Conservation (phyloP, 2,888 invertebrate genomes). For the Diachrysia chrysitis region DNA sequence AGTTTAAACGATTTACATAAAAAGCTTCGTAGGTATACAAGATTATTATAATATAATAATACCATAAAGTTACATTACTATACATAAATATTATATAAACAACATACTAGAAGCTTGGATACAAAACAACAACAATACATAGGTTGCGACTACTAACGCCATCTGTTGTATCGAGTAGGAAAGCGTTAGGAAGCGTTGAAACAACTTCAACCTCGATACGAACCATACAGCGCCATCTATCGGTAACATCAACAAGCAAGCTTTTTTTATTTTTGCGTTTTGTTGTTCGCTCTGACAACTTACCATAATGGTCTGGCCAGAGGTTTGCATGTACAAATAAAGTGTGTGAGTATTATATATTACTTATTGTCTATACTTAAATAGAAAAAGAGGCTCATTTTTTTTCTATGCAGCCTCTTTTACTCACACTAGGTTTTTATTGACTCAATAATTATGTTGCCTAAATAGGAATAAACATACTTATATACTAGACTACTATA, state of each 20-base stretch:
- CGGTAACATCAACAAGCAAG: slow-evolving; percentile 74
- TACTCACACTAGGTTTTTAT: slow-evolving; percentile 37
- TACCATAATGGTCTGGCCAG: slow-evolving; percentile 86
- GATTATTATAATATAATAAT: background rate
- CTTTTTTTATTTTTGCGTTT: slow-evolving; percentile 64
- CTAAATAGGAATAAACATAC: background rate
- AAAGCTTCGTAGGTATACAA: slow-evolving; percentile 27
- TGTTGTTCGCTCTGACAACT: slow-evolving; percentile 77
- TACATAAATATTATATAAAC: slow-evolving; percentile 18
- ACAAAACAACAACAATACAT: slow-evolving; percentile 29
- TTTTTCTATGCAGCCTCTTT: slow-evolving; percentile 36
- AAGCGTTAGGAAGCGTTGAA: slow-evolving; percentile 52
- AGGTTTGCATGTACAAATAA: slow-evolving; percentile 86
- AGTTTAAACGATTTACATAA: slow-evolving; percentile 20
- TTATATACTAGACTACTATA: background rate
- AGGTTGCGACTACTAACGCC: slow-evolving; percentile 55
- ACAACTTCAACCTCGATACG: slow-evolving; percentile 54
- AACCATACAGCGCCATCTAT: slow-evolving; percentile 77
- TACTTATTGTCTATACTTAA: slow-evolving; percentile 33
- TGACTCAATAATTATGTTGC: too few species aligned
- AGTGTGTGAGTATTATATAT: slow-evolving; percentile 69
- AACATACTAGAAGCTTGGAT: slow-evolving; percentile 36
- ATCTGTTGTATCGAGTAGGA: slow-evolving; percentile 49
- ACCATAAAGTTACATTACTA: slow-evolving; percentile 6
- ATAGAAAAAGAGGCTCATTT: slow-evolving; percentile 35